These are phyloP conservation scores for Bombus soroeensis DNA, from an alignment of 1,140 invertebrate genomes.

Conservation along the genomic window DNA sequence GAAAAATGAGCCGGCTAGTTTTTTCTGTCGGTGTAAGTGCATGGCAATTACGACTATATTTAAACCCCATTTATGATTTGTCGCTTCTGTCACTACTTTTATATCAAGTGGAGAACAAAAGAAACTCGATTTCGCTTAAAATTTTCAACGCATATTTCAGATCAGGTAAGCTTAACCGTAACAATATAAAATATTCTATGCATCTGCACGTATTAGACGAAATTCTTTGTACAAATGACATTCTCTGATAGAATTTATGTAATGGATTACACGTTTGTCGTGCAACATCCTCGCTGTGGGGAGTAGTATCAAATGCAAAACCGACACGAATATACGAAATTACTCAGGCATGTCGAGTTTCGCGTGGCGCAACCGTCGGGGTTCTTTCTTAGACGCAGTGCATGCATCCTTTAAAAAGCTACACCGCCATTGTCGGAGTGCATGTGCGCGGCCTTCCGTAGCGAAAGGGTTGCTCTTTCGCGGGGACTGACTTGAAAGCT, in stretches of 20 bases:
- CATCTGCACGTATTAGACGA: too few relatives aligned
- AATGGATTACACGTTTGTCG: constrained; percentile 10
- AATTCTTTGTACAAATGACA: not conserved
- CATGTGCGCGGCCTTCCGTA: not conserved
- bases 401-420: constrained; percentile 18
- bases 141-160: not conserved
- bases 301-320: not conserved
- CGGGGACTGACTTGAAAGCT: constrained; percentile 6
- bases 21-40: not conserved
- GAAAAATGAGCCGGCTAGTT: not conserved
- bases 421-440: not conserved
- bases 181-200: not conserved
- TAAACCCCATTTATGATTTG: not conserved
- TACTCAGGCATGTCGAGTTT: not conserved
- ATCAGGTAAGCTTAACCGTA: too few relatives aligned
- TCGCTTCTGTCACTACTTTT: not conserved
- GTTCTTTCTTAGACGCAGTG: constrained; percentile 6
- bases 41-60: not conserved
- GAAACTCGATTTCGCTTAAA: not conserved
- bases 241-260: not conserved
- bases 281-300: not conserved
- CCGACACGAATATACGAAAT: not conserved
- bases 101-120: not conserved
- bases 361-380: not conserved
- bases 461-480: constrained; percentile 21